phyloP scores from a whole-genome alignment of 2,113 vertebrate genomes.

The Neoarius graeffei region DNA sequence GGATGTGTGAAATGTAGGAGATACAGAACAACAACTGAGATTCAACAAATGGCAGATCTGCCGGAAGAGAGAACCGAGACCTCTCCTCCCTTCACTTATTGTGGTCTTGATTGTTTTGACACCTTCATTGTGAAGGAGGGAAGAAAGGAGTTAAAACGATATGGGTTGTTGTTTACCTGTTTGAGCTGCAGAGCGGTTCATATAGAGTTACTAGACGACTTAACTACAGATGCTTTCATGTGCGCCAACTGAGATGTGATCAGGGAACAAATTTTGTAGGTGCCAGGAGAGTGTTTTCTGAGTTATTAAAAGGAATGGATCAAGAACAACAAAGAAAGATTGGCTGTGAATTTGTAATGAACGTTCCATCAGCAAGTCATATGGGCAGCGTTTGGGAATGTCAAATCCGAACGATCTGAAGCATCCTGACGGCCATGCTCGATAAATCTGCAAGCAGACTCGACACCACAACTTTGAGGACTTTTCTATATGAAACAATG shows the following conservation, averaged over 20 bases:
- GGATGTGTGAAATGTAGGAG: conserved; percentile 18
- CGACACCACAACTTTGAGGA: no score
- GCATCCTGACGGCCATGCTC: neutral
- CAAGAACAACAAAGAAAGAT: conserved; percentile 14
- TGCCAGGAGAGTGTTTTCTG: conserved; percentile 8
- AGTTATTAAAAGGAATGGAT: conserved; percentile 17
- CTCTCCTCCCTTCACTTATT: conserved; percentile 28
- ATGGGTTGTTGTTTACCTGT: no score
- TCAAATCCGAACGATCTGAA: conserved; percentile 28
- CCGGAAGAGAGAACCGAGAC: conserved; percentile 22
- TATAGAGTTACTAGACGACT: neutral
- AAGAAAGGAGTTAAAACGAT: neutral
- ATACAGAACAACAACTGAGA: conserved; percentile 3
- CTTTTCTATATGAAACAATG: no score
- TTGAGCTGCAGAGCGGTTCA: no score
- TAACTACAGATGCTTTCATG: conserved; percentile 21
- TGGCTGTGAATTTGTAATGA: conserved; percentile 13
- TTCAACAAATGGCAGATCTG: neutral
- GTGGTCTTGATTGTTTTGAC: conserved; percentile 13
- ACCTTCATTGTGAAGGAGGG: neutral
- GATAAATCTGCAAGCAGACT: no score
- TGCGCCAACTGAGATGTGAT: conserved; percentile 14
- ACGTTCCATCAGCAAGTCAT: neutral
- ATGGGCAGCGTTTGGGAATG: conserved; percentile 19
- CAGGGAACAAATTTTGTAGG: conserved; percentile 32